These are phyloP conservation scores for Druon quercuslanigerum DNA, from an alignment of 1,140 invertebrate species.

Conservation along the genomic window DNA sequence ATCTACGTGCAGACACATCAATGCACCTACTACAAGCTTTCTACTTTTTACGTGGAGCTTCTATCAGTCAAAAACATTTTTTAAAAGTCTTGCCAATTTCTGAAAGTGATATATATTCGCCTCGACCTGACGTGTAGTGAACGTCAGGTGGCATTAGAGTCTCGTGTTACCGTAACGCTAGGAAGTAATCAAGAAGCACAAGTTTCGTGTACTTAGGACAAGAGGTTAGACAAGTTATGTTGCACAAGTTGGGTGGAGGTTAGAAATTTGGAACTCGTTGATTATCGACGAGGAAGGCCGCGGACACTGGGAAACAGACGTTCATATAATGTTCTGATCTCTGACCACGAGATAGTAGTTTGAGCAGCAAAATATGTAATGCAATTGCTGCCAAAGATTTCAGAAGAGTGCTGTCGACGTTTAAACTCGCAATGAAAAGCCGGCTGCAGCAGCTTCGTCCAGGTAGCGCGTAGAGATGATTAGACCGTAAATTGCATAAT, in stretches of 20 bases:
- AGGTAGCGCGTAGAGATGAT: too few species aligned
- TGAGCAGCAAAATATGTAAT: conserved; percentile 29
- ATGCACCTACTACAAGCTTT: not conserved
- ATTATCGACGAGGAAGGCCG: conserved; percentile 34
- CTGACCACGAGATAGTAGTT: conserved; percentile 37
- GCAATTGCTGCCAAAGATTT: not conserved
- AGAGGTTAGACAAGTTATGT: conserved; percentile 1
- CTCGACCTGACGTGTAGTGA: too few species aligned
- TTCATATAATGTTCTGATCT: not conserved
- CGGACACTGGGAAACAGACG: not conserved
- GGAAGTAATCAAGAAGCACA: not conserved
- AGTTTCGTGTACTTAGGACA: not conserved
- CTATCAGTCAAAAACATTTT: too few species aligned
- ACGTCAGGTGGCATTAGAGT: not conserved
- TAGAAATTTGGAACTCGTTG: conserved; percentile 9
- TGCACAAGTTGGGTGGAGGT: conserved; percentile 13
- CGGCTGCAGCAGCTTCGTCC: too few species aligned
- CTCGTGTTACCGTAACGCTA: not conserved
- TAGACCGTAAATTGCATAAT: conserved; percentile 9
- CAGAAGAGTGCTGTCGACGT: not conserved
- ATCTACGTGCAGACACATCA: not conserved
- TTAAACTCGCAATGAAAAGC: too few species aligned
- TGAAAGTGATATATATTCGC: too few species aligned
- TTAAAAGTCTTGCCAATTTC: too few species aligned
- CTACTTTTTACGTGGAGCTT: not conserved